Conservation (phyloP, 2,888 invertebrate species). For the Alviniconcha strummeri region DNA sequence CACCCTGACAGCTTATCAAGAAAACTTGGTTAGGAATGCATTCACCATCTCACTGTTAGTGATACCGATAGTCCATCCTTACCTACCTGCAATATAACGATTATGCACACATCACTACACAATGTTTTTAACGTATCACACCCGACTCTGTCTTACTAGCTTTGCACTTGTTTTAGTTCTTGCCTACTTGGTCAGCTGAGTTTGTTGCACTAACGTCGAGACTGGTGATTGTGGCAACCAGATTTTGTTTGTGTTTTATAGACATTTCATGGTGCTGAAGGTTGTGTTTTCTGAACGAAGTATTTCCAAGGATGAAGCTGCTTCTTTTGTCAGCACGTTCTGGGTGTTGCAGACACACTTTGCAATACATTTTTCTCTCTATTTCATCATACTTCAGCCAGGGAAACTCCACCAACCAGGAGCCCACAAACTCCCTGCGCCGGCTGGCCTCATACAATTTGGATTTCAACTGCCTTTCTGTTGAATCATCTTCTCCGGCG, state of each 20-base stretch:
- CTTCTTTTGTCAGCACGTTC: neutral
- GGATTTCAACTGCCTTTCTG: constrained; percentile 6
- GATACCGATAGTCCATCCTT: too few relatives aligned
- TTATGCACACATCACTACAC: too few relatives aligned
- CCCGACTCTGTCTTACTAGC: neutral
- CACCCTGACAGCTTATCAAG: too few relatives aligned
- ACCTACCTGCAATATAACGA: too few relatives aligned
- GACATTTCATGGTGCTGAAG: neutral
- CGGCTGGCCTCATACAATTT: constrained; percentile 15
- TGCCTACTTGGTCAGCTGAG: too few relatives aligned
- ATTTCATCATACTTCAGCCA: constrained; percentile 12
- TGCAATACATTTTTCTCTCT: constrained; percentile 11
- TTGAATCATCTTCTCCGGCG: neutral
- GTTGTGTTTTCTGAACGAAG: constrained; percentile 1
- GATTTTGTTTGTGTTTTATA: neutral
- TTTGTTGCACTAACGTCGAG: too few relatives aligned
- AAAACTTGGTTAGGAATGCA: too few relatives aligned
- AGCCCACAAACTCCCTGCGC: constrained; percentile 2
- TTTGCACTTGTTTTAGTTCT: neutral
- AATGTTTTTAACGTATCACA: too few relatives aligned
- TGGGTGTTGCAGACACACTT: constrained; percentile 2
- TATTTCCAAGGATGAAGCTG: constrained; percentile 14
- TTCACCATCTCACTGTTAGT: too few relatives aligned
- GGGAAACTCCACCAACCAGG: constrained; percentile 14
- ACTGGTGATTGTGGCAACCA: neutral